Base-by-base conservation (phyloP, 2,888 invertebrate species). In the Abrostola tripartita region DNA sequence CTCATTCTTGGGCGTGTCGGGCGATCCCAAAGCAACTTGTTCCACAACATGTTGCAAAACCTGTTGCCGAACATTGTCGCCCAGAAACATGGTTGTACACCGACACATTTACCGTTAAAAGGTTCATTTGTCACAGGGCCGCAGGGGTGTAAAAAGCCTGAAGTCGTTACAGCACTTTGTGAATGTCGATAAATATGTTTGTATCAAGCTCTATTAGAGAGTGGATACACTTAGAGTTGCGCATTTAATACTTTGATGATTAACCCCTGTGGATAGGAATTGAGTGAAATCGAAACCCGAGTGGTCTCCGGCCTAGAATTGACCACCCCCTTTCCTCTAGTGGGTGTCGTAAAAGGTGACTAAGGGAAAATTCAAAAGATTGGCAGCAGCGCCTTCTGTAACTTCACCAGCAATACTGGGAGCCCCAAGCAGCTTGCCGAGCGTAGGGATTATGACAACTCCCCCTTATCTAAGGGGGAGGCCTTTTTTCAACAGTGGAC, bases 91-190 rank as follows among this genome's bases (percentile, higher is more conserved):
- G 36, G 35, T n/a, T 52, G 42, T 47, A 68, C 55, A 8, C 53
- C 37, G 44, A 52, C 52, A 75, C 64, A 51, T 65, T 64, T 61
- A 38, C 63, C 61, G 67, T 63, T 81, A 81, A 79, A 81, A 81
- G 81, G 81, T 49, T 51, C 76, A 81, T 81, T 81, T 81, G 79
- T 79, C 77, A 76, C 68, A 50, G 59, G 24, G 79, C 81, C 77
- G 71, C 68, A 50, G 61, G 24, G 54, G 52, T 68, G 63, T 64
- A 74, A 79, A 77, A 73, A 63, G 74, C 81, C 37, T 49, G 47
- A 41, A 64, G 63, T 66, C 55, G 63, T 65, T 80, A 62, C 11
- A 65, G 56, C 74, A 77, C 78, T 77, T 71, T 58, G 74, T 53
- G 57, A 53, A 54, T 77, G 68, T 62, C 78, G 61, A 77, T 68